phyloP scores from a whole-genome alignment of 2,888 invertebrate species.

The Temnothorax ravouxi region DNA sequence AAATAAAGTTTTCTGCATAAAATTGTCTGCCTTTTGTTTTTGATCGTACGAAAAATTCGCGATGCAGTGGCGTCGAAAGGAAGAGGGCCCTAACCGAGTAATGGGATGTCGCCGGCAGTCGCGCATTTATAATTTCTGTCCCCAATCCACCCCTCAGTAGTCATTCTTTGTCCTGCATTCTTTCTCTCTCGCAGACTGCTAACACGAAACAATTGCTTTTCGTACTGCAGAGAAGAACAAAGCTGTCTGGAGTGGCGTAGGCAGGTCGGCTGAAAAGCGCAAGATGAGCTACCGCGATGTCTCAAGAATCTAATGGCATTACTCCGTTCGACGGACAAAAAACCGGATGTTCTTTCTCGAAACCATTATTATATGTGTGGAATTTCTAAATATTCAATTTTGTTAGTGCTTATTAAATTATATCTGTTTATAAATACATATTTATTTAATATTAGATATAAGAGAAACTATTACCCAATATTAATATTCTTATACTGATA shows the following conservation, averaged over 20 bases:
- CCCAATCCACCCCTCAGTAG: constrained; percentile 51
- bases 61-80: constrained; percentile 77
- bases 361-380: constrained; percentile 9
- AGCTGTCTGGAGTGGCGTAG: constrained; percentile 72
- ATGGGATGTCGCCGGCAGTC: constrained; percentile 80
- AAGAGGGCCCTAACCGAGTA: constrained; percentile 73
- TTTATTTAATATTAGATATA: not conserved
- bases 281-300: constrained; percentile 75
- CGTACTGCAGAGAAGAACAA: constrained; percentile 75
- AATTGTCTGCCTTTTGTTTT: constrained; percentile 70
- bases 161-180: constrained; percentile 59
- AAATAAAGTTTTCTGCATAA: constrained; percentile 2
- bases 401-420: constrained; percentile 7
- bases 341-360: constrained; percentile 17
- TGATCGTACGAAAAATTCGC: constrained; percentile 70
- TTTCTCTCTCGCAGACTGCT: constrained; percentile 72
- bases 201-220: constrained; percentile 78
- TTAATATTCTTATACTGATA: not conserved
- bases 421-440: not conserved
- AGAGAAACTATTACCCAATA: not conserved
- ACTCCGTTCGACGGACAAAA: constrained; percentile 52
- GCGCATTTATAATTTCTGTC: constrained; percentile 79
- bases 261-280: constrained; percentile 69
- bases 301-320: constrained; percentile 69
- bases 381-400: not conserved